Evolutionary conservation across 2,113 vertebrate genomes (phyloP).

Genomic region (Catagonus wagneri): DNA sequence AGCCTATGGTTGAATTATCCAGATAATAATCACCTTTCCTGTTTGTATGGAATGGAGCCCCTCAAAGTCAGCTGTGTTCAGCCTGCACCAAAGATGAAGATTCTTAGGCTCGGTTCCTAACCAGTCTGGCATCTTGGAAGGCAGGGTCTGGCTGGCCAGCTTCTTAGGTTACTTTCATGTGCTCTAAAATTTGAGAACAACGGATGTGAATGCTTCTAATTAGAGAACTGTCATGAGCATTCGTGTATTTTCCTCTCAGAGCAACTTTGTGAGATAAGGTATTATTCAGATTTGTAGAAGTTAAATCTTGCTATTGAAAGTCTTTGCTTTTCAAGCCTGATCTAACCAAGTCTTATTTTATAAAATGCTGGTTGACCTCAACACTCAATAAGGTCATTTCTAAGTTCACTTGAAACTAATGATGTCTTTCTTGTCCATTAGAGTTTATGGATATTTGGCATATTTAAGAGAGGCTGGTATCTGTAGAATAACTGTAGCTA

Average conservation of each 20-base stretch:
- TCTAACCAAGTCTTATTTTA: constrained; percentile 26
- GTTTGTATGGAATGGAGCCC: not conserved
- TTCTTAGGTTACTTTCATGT: not conserved
- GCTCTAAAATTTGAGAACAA: not conserved
- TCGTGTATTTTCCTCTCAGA: not conserved
- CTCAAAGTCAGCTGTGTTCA: not conserved
- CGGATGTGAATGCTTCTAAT: not conserved
- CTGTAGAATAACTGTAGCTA: not conserved
- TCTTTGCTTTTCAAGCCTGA: not conserved
- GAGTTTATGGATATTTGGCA: not conserved
- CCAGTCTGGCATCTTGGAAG: not conserved
- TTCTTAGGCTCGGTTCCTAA: not conserved
- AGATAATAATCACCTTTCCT: not conserved
- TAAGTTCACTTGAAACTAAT: constrained; percentile 21
- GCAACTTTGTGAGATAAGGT: not conserved
- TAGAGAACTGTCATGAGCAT: not conserved
- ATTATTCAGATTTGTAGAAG: constrained; percentile 1
- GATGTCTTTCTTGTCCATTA: not conserved
- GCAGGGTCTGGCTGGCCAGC: not conserved
- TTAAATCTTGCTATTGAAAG: not conserved
- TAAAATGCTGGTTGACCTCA: constrained; percentile 8
- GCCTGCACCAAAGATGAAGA: not conserved
- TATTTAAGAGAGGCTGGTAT: not conserved
- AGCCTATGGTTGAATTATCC: not conserved
- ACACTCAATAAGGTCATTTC: not conserved